These are phyloP conservation scores for Anomalospiza imberbis DNA, from an alignment of 2,797 vertebrate genomes.

Conservation along the genomic window DNA sequence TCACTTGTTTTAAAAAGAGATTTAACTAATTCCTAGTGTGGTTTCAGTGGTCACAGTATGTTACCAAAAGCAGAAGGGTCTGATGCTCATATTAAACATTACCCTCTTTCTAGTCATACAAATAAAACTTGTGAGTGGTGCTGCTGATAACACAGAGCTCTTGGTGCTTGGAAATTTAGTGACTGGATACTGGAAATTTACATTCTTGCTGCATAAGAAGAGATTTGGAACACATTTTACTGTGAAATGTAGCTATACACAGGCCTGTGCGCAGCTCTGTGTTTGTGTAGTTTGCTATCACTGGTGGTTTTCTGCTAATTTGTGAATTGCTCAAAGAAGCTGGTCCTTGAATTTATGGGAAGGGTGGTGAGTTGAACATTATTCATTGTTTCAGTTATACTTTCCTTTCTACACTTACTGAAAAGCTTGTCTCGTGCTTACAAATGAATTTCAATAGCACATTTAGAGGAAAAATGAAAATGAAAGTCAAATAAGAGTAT, in stretches of 20 bases:
- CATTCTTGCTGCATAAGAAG: background rate
- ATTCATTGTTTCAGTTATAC: background rate
- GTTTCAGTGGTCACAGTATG: background rate
- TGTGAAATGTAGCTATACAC: background rate
- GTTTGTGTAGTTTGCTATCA: background rate
- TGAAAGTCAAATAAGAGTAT: background rate
- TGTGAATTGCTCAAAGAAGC: background rate
- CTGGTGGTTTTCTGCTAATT: background rate
- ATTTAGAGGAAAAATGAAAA: background rate
- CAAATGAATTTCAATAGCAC: background rate
- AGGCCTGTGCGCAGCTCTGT: background rate
- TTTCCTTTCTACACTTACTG: background rate
- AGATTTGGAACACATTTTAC: background rate
- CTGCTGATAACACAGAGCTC: background rate
- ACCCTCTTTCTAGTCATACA: background rate
- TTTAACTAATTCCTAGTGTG: background rate
- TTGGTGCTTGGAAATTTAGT: background rate
- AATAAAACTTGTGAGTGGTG: background rate
- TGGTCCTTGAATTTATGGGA: background rate
- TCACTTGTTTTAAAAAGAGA: background rate
- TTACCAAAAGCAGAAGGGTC: background rate
- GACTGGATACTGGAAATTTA: background rate
- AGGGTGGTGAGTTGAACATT: background rate
- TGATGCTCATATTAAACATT: background rate
- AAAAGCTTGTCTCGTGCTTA: background rate